Conservation (phyloP, 1,140 invertebrate species). For the Armadillidium nasatum region DNA sequence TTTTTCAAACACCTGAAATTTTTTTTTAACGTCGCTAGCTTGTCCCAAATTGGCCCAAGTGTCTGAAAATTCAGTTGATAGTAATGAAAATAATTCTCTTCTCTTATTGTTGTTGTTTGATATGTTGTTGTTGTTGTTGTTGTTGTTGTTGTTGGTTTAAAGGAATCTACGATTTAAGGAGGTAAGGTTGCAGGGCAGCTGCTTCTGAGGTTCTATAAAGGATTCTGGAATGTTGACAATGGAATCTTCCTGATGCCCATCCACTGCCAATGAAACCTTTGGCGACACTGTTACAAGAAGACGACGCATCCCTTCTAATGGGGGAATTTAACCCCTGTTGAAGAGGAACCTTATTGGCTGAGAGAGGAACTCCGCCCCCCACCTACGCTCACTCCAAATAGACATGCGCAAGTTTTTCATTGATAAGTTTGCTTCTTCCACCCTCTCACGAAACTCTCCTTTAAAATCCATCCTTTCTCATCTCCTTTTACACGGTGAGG, state of each 20-base stretch:
- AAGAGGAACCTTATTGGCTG: background rate
- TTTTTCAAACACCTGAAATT: too few relatives aligned
- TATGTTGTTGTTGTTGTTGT: background rate
- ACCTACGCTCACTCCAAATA: background rate
- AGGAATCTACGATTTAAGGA: background rate
- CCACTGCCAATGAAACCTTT: background rate
- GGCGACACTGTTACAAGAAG: background rate
- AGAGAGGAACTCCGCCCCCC: background rate
- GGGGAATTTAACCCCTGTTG: background rate
- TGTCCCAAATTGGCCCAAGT: too few relatives aligned
- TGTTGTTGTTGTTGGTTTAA: background rate
- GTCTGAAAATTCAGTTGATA: too few relatives aligned
- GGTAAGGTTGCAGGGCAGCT: background rate
- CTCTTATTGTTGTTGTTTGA: background rate
- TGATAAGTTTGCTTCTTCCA: conserved; percentile 10
- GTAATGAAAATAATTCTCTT: too few relatives aligned
- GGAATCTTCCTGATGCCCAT: background rate
- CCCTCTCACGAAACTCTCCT: background rate
- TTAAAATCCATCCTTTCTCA: background rate
- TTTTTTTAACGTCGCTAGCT: too few relatives aligned
- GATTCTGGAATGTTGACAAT: background rate
- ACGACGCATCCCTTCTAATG: background rate
- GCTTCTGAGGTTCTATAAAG: background rate
- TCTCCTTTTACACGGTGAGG: background rate
- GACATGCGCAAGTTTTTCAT: background rate